phyloP scores from a whole-genome alignment of 1,140 invertebrate species.

The Ganaspis sp. region DNA sequence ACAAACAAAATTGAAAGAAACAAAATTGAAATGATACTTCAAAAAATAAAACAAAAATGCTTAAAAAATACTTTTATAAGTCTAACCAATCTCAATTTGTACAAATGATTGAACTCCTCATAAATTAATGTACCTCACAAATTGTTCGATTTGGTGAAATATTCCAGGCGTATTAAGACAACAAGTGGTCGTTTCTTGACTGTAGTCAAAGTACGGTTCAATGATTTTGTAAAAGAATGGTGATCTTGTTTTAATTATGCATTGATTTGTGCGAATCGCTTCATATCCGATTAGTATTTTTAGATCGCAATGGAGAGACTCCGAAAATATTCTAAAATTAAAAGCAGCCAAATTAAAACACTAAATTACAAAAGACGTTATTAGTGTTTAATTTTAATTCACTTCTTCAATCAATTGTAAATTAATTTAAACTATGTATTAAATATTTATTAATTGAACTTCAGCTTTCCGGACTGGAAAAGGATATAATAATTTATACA shows the following conservation, averaged over 20 bases:
- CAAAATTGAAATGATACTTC: too few species aligned
- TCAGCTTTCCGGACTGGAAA: too few species aligned
- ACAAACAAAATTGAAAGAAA: too few species aligned
- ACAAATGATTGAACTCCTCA: too few species aligned
- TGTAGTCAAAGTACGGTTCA: conserved; percentile 64
- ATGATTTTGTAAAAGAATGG: conserved; percentile 70
- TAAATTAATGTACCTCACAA: conserved; percentile 73
- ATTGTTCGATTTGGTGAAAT: conserved; percentile 70
- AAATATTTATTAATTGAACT: too few species aligned
- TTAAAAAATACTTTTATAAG: too few species aligned
- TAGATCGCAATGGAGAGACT: conserved; percentile 73
- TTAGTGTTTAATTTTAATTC: neutral
- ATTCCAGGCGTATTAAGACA: conserved; percentile 65
- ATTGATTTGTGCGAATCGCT: conserved; percentile 70
- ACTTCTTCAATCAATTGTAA: neutral
- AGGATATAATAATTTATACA: too few species aligned
- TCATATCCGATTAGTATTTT: conserved; percentile 72
- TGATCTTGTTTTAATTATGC: conserved; percentile 71
- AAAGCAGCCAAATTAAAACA: conserved; percentile 30
- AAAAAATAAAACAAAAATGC: too few species aligned
- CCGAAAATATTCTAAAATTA: conserved; percentile 74
- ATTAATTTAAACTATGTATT: too few species aligned
- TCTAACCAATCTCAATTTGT: too few species aligned
- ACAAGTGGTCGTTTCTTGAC: conserved; percentile 66
- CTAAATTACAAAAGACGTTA: neutral